Evolutionary conservation across 2,113 vertebrate species (phyloP).

Genomic region (Felis catus): DNA sequence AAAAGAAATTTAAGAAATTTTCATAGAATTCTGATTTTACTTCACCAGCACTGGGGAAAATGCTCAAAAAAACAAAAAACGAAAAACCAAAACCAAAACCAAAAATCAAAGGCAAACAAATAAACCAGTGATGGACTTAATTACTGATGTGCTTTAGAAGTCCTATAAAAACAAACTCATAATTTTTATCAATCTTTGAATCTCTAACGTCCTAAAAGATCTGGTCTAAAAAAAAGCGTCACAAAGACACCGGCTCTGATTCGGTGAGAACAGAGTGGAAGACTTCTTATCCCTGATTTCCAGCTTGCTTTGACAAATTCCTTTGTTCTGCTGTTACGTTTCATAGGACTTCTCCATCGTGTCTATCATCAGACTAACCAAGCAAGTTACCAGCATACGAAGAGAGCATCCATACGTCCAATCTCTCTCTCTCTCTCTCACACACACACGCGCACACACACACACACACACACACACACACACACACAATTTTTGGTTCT

Average conservation of each 20-base stretch:
- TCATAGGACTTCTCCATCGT: neutral
- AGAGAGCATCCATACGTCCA: neutral
- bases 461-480: accelerated
- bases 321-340: neutral
- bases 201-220: neutral
- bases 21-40: neutral
- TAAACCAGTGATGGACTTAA: neutral
- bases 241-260: neutral
- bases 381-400: neutral
- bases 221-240: neutral
- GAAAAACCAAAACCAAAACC: neutral
- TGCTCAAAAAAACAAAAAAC: neutral
- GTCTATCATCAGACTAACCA: neutral
- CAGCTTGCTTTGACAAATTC: neutral
- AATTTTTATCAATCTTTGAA: neutral
- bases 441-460: neutral
- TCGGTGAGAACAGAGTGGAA: accelerated
- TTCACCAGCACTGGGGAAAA: neutral
- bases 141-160: neutral
- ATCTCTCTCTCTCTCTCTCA: accelerated
- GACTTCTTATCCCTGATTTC: neutral
- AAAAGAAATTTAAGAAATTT: neutral
- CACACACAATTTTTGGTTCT: neutral
- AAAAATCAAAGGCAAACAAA: neutral
- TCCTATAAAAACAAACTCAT: neutral